A percentile compares a stretch with the other conserved stretches of the same genome.
Conservation (phyloP, 2,113 vertebrate genomes). For the Ivindomyrus marchei region DNA sequence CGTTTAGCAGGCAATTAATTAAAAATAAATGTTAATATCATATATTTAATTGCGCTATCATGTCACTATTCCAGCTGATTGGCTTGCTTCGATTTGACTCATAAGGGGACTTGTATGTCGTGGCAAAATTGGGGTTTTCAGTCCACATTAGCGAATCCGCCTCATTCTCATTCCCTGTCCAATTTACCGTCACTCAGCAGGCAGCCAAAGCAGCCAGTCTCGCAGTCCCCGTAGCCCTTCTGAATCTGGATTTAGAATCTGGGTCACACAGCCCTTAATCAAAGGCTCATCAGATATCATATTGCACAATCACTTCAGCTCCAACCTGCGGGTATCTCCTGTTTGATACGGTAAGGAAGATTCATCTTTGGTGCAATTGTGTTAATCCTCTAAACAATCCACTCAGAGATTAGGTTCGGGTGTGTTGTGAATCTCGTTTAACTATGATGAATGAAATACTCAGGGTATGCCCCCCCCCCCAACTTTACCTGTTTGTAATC, state of each 20-base stretch:
- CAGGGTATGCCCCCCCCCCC: background rate
- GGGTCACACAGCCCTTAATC: constrained; percentile 31
- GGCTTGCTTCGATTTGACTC: background rate
- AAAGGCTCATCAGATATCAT: constrained; percentile 32
- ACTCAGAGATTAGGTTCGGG: constrained; percentile 5
- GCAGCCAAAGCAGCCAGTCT: constrained; percentile 26
- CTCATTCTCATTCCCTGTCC: constrained; percentile 31
- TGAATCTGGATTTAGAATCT: constrained; percentile 39
- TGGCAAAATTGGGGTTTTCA: constrained; percentile 13
- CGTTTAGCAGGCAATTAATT: background rate
- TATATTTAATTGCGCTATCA: background rate
- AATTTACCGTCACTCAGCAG: constrained; percentile 33
- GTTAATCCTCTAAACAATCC: constrained; percentile 17
- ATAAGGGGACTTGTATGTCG: background rate
- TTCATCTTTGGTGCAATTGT: constrained; percentile 8
- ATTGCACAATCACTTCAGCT: constrained; percentile 32
- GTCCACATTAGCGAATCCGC: constrained; percentile 21
- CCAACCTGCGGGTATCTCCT: constrained; percentile 26
- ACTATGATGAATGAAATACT: constrained; percentile 3
- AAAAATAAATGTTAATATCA: background rate
- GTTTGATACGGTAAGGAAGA: constrained; percentile 29
- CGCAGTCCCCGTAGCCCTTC: constrained; percentile 29
- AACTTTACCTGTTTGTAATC: background rate
- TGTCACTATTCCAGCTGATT: background rate
- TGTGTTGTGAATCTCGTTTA: background rate